These are phyloP conservation scores for Melitaea athalia DNA, from an alignment of 2,888 invertebrate genomes.

Conservation along the genomic window DNA sequence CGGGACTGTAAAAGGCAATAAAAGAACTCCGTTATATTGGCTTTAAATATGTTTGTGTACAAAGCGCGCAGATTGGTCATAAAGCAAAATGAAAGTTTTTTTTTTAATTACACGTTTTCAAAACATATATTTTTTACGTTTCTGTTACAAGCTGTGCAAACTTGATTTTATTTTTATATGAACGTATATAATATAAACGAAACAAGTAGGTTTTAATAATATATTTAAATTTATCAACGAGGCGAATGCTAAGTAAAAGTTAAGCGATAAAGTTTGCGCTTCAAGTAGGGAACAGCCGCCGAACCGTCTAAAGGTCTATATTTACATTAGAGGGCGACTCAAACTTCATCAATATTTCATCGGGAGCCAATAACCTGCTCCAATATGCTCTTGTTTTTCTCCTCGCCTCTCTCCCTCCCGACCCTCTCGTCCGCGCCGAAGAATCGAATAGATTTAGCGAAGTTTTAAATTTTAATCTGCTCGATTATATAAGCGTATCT, in stretches of 20 bases:
- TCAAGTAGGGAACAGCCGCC: constrained; percentile 14
- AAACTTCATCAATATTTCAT: constrained; percentile 67
- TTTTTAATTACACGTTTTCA: not conserved
- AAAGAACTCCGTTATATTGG: constrained; percentile 23
- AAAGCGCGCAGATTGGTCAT: not conserved
- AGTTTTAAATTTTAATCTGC: constrained; percentile 18
- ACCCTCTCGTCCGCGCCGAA: not conserved
- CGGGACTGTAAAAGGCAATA: constrained; percentile 11
- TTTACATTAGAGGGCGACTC: constrained; percentile 33
- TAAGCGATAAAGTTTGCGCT: constrained; percentile 20
- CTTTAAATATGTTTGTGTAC: constrained; percentile 20
- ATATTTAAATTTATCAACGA: not conserved
- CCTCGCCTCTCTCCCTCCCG: constrained; percentile 4
- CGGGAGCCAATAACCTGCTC: constrained; percentile 55
- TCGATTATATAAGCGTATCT: not conserved
- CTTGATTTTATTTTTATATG: too few relatives aligned
- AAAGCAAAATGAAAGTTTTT: not conserved
- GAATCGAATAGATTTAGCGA: constrained; percentile 1
- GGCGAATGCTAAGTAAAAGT: constrained; percentile 1
- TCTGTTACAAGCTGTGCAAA: too few relatives aligned
- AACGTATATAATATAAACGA: not conserved
- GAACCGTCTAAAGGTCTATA: constrained; percentile 24
- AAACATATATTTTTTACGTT: too few relatives aligned
- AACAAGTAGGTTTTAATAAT: not conserved
- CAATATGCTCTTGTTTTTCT: constrained; percentile 28